Evolutionary conservation across 2,888 invertebrate species (phyloP).

Genomic region (Bombylius discolor): DNA sequence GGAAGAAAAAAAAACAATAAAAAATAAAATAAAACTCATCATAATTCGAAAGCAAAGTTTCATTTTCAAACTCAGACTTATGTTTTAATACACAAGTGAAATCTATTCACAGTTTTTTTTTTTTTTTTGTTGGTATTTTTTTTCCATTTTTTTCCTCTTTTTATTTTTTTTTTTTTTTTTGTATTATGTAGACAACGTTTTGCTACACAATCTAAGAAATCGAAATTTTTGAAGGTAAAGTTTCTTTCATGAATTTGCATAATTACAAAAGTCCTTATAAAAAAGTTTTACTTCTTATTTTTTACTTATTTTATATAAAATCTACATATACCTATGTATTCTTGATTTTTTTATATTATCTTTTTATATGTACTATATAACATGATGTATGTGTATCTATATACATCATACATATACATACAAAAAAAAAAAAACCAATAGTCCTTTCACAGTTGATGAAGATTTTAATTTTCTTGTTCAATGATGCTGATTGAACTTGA

Average conservation of each 20-base stretch:
- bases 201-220: no score
- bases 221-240: conserved; percentile 3
- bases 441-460: conserved; percentile 1
- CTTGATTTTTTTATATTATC: no score
- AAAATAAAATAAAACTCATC: no score
- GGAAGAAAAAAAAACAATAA: no score
- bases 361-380: no score
- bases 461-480: conserved; percentile 10
- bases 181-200: not conserved
- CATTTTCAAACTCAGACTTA: no score
- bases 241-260: conserved; percentile 6
- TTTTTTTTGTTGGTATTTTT: no score
- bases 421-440: no score
- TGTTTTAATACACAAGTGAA: no score
- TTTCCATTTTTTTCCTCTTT: not conserved
- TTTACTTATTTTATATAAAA: not conserved
- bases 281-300: conserved; percentile 1
- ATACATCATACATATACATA: not conserved
- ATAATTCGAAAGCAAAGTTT: no score
- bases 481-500: conserved; percentile 10
- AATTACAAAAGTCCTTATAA: conserved; percentile 6
- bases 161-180: not conserved
- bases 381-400: no score
- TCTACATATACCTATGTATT: not conserved
- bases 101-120: no score